Conservation (phyloP, 2,113 vertebrate genomes). For the Oncorhynchus tshawytscha region DNA sequence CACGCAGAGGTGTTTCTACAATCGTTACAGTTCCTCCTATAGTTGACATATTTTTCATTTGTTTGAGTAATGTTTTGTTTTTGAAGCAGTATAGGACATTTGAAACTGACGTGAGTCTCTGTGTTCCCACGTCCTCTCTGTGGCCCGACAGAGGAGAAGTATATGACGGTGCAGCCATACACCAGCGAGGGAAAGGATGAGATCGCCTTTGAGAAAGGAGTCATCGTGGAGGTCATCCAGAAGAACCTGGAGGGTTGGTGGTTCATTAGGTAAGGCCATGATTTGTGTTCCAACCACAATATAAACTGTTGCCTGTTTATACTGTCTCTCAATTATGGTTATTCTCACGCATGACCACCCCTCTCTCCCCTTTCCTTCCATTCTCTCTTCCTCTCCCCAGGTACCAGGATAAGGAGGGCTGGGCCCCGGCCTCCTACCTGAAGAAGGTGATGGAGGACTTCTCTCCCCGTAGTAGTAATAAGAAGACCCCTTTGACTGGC, state of each 20-base stretch:
- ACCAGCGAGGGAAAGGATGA: conserved; percentile 92
- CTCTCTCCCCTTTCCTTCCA: neutral
- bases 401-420: conserved; percentile 95
- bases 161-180: conserved; percentile 90
- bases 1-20: neutral
- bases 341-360: neutral
- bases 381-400: conserved; percentile 57
- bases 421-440: conserved; percentile 98
- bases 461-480: conserved; percentile 81
- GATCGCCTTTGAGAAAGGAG: conserved; percentile 94
- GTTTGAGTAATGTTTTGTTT: conserved; percentile 1
- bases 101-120: neutral
- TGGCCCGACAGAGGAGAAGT: conserved; percentile 85
- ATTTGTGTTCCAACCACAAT: neutral
- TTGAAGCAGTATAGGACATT: neutral
- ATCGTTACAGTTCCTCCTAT: neutral
- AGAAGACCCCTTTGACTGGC: conserved; percentile 86
- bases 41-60: neutral
- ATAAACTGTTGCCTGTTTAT: neutral
- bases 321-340: neutral
- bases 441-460: conserved; percentile 95
- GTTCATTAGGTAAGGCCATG: conserved; percentile 88
- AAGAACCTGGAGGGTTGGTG: conserved; percentile 98
- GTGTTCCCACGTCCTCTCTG: conserved; percentile 32
- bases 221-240: conserved; percentile 94